Conservation (phyloP, 2,888 invertebrate genomes). For the Boloria selene region DNA sequence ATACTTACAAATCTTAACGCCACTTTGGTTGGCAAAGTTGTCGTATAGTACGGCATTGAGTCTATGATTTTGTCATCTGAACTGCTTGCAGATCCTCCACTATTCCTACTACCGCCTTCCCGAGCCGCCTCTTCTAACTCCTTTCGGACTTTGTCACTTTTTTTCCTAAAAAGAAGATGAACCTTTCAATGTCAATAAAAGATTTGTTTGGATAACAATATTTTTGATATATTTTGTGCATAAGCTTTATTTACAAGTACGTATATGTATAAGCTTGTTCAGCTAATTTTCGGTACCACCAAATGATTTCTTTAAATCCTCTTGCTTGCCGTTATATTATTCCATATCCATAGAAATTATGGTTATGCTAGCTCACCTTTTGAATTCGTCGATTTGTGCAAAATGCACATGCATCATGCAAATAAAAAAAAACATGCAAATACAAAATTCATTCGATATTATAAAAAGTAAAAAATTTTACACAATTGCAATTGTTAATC, state of each 20-base stretch:
- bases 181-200: conserved; percentile 11
- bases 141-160: conserved; percentile 92
- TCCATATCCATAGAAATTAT: conserved; percentile 16
- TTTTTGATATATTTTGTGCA: conserved; percentile 6
- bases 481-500: conserved; percentile 28
- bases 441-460: conserved; percentile 13
- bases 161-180: conserved; percentile 85
- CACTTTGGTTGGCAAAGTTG: conserved; percentile 85
- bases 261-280: conserved; percentile 15
- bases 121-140: conserved; percentile 95
- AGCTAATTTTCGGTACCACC: conserved; percentile 6
- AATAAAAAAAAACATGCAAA: conserved; percentile 29
- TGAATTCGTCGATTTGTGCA: conserved; percentile 24
- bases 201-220: neutral
- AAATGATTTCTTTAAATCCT: conserved; percentile 7
- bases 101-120: conserved; percentile 83
- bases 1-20: conserved; percentile 89
- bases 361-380: conserved; percentile 21
- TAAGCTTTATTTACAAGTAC: conserved; percentile 35
- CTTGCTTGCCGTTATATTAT: conserved; percentile 16
- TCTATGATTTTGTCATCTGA: conserved; percentile 70
- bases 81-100: conserved; percentile 66
- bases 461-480: conserved; percentile 25
- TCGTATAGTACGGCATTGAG: conserved; percentile 70
- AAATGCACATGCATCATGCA: conserved; percentile 31